Conservation (phyloP, 2,797 vertebrate species). For the Meda fulgida region DNA sequence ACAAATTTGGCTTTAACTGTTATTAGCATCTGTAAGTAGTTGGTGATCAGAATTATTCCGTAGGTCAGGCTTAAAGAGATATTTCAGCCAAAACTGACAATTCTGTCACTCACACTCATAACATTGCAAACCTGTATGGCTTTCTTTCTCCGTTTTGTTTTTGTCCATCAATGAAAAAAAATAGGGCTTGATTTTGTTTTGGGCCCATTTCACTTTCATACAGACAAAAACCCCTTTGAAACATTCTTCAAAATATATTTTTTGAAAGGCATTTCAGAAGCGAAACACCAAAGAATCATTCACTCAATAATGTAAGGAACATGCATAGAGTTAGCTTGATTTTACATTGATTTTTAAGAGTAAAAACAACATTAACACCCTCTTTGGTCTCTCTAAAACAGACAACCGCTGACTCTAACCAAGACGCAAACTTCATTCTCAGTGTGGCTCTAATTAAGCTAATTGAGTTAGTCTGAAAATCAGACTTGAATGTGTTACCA, state of each 20-base stretch:
- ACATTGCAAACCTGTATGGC: neutral
- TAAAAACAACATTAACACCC: slow-evolving; percentile 56
- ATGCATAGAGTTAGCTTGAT: slow-evolving; percentile 28
- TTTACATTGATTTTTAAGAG: slow-evolving; percentile 8
- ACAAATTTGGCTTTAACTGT: slow-evolving; percentile 11
- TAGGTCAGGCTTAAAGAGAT: neutral
- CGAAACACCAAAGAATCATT: neutral
- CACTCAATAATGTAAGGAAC: neutral
- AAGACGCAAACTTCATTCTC: slow-evolving; percentile 5
- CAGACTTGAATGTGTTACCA: slow-evolving; percentile 16
- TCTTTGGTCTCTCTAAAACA: slow-evolving; percentile 42
- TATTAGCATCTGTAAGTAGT: slow-evolving; percentile 19
- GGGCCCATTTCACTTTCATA: neutral
- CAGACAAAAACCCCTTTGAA: neutral
- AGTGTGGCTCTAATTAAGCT: slow-evolving; percentile 29
- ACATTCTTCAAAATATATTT: neutral
- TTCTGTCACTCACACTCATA: neutral
- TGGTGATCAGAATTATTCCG: neutral
- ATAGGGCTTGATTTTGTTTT: neutral
- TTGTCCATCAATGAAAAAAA: neutral
- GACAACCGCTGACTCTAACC: slow-evolving; percentile 46
- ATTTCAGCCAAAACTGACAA: neutral
- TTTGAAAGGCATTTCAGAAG: neutral
- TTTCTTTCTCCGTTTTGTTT: neutral
- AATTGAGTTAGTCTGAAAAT: slow-evolving; percentile 38